Evolutionary conservation across 2,888 invertebrate genomes (phyloP).

Genomic region (Eilema sororculum): DNA sequence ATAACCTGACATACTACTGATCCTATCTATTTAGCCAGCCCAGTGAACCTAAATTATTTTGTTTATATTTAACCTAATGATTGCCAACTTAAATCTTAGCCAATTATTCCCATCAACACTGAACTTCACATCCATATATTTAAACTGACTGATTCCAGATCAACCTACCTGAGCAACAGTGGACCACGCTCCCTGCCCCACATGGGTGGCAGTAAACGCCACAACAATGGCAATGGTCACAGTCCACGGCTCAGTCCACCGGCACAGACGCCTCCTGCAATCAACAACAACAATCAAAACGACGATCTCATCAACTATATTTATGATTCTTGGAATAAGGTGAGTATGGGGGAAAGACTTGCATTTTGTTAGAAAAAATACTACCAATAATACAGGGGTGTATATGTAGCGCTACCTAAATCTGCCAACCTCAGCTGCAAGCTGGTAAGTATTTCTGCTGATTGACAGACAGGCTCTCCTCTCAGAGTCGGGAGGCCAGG

Average conservation of each 20-base stretch:
- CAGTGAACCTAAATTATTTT: too few relatives aligned
- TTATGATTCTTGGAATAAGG: constrained; percentile 92
- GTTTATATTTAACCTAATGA: neutral
- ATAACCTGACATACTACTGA: too few relatives aligned
- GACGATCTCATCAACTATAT: constrained; percentile 94
- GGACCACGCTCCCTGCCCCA: constrained; percentile 81
- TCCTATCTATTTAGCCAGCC: too few relatives aligned
- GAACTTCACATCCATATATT: too few relatives aligned
- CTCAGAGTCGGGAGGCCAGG: too few relatives aligned
- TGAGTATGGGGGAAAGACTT: constrained; percentile 47
- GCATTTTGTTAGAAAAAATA: too few relatives aligned
- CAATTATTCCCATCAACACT: too few relatives aligned
- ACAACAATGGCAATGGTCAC: constrained; percentile 68
- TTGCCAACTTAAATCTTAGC: neutral
- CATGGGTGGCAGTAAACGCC: constrained; percentile 74
- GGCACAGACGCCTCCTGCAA: constrained; percentile 62
- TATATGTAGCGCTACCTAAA: too few relatives aligned
- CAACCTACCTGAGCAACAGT: constrained; percentile 79
- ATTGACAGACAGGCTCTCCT: too few relatives aligned
- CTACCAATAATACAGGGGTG: too few relatives aligned
- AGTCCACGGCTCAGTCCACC: constrained; percentile 78
- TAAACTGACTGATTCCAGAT: constrained; percentile 60
- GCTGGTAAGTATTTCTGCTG: too few relatives aligned
- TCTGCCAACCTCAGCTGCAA: too few relatives aligned
- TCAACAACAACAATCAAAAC: constrained; percentile 82